Conservation (phyloP, 2,797 vertebrate genomes). For the Nothura maculosa region DNA sequence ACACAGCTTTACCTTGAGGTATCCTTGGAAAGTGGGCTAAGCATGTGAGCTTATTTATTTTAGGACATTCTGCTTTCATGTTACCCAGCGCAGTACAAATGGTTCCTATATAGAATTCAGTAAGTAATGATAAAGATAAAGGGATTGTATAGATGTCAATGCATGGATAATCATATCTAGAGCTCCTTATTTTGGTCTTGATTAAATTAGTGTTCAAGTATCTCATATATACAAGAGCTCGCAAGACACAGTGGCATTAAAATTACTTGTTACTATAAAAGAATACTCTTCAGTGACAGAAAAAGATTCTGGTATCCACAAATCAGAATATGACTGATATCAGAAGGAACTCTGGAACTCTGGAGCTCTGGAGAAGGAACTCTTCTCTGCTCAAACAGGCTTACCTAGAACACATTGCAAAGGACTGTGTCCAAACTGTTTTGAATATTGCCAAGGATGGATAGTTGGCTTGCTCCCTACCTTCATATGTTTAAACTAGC, state of each 20-base stretch:
- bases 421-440: too few relatives aligned
- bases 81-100: not conserved
- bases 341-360: too few relatives aligned
- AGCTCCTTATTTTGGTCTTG: not conserved
- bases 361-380: too few relatives aligned
- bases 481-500: too few relatives aligned
- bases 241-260: not conserved
- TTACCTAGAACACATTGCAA: too few relatives aligned
- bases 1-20: not conserved
- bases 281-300: not conserved
- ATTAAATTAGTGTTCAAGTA: not conserved
- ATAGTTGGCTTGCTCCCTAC: too few relatives aligned
- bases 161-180: not conserved
- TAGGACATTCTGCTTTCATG: accelerated
- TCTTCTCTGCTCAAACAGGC: too few relatives aligned
- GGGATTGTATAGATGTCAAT: not conserved
- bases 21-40: not conserved
- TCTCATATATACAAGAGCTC: not conserved
- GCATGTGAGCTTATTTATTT: not conserved
- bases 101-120: not conserved
- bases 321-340: too few relatives aligned
- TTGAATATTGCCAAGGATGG: too few relatives aligned
- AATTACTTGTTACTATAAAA: not conserved
- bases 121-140: not conserved
- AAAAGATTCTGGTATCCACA: not conserved